Evolutionary conservation across 2,797 vertebrate genomes (phyloP).

Genomic region (Dipus sagitta): DNA sequence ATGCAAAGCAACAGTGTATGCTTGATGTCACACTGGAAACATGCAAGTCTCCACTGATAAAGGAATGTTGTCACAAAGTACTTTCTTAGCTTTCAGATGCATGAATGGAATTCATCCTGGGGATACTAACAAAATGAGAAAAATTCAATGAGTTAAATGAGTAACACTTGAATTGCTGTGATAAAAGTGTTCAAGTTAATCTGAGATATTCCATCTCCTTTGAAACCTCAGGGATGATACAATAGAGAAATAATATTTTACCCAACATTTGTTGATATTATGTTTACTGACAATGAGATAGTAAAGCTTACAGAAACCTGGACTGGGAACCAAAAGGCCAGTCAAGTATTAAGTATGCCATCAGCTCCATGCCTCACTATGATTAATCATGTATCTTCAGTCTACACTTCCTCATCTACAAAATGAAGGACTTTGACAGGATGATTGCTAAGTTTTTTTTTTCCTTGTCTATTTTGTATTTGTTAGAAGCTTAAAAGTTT

Average conservation of each 20-base stretch:
- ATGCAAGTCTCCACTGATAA: not conserved
- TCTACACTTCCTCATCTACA: slow-evolving; percentile 37
- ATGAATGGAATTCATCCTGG: not conserved
- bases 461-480: slow-evolving; percentile 12
- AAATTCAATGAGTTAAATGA: slow-evolving; percentile 12
- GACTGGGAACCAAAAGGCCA: not conserved
- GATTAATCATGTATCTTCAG: not conserved
- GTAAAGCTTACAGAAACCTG: slow-evolving; percentile 51
- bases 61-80: slow-evolving; percentile 23
- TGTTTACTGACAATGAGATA: not conserved
- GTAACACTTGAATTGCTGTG: slow-evolving; percentile 9
- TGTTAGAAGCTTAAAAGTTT: slow-evolving; percentile 39
- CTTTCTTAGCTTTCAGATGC: slow-evolving; percentile 34
- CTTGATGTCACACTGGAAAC: slow-evolving; percentile 14
- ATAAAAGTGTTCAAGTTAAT: not conserved
- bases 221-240: not conserved
- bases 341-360: not conserved
- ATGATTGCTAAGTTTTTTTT: not conserved
- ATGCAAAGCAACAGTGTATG: not conserved
- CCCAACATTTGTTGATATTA: not conserved
- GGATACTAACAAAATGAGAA: not conserved
- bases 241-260: slow-evolving; percentile 26
- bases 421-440: slow-evolving; percentile 27
- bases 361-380: not conserved
- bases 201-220: not conserved